These are phyloP conservation scores for Heliconius himera DNA, from an alignment of 1,140 invertebrate species.

Conservation along the genomic window DNA sequence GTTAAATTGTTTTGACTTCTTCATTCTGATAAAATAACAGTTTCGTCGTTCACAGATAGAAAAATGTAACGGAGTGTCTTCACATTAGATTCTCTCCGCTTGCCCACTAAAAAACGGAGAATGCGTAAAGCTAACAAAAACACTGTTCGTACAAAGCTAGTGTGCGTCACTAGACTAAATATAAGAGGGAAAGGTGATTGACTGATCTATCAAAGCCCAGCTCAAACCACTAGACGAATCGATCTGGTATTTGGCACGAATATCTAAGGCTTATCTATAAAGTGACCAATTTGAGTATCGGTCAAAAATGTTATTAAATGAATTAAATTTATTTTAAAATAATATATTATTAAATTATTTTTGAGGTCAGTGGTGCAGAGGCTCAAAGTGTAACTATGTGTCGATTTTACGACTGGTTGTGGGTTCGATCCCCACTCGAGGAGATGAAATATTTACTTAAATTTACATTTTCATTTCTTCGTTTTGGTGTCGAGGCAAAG, in stretches of 20 bases:
- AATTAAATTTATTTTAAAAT: neutral
- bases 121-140: neutral
- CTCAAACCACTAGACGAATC: neutral
- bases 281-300: neutral
- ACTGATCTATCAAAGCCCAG: conserved; percentile 10
- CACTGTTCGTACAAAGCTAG: neutral
- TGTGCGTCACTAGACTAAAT: conserved; percentile 6
- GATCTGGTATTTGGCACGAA: neutral
- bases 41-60: too few species aligned
- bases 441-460: too few species aligned
- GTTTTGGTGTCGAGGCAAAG: too few species aligned
- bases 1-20: neutral
- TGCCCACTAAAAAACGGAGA: neutral
- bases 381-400: too few species aligned
- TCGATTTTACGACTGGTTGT: too few species aligned
- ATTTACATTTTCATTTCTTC: too few species aligned
- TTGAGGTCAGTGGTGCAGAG: too few species aligned
- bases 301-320: neutral
- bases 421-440: too few species aligned
- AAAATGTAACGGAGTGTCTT: neutral
- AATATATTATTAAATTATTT: too few species aligned
- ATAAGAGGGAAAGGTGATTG: conserved; percentile 11
- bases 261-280: neutral
- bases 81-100: too few species aligned
- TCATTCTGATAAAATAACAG: too few species aligned